Conservation (phyloP, 2,113 vertebrate genomes). For the Mugil cephalus region DNA sequence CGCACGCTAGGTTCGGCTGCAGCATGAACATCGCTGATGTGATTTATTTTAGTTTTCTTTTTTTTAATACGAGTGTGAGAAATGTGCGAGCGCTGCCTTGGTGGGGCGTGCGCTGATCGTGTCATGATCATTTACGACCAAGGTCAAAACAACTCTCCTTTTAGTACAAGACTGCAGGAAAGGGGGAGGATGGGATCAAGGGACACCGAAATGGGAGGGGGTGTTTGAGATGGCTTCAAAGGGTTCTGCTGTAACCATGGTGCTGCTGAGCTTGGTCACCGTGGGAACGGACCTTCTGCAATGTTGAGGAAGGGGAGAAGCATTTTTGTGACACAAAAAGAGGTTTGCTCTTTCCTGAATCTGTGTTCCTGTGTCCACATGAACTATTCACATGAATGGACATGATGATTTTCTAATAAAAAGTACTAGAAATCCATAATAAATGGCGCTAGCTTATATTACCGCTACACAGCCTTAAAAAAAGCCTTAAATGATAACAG, state of each 20-base stretch:
- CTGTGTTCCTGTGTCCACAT: conserved; percentile 3
- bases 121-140: conserved; percentile 55
- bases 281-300: conserved; percentile 72
- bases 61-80: conserved; percentile 11
- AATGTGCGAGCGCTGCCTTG: conserved; percentile 24
- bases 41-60: no score
- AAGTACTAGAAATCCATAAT: neutral
- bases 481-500: no score
- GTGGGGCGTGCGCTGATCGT: conserved; percentile 53
- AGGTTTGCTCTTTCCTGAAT: neutral
- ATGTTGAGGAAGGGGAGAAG: conserved; percentile 40
- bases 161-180: conserved; percentile 30
- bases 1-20: neutral
- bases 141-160: conserved; percentile 64
- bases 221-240: conserved; percentile 61
- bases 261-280: conserved; percentile 65
- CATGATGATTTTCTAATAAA: neutral
- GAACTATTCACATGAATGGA: neutral
- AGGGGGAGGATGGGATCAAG: conserved; percentile 24
- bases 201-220: conserved; percentile 4
- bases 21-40: conserved; percentile 5
- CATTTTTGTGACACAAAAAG: conserved; percentile 14
- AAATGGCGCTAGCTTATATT: neutral
- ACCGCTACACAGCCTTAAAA: neutral
- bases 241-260: conserved; percentile 75